Base-by-base conservation (phyloP, 1,140 invertebrate species). In the Scaptomyza pallida region DNA sequence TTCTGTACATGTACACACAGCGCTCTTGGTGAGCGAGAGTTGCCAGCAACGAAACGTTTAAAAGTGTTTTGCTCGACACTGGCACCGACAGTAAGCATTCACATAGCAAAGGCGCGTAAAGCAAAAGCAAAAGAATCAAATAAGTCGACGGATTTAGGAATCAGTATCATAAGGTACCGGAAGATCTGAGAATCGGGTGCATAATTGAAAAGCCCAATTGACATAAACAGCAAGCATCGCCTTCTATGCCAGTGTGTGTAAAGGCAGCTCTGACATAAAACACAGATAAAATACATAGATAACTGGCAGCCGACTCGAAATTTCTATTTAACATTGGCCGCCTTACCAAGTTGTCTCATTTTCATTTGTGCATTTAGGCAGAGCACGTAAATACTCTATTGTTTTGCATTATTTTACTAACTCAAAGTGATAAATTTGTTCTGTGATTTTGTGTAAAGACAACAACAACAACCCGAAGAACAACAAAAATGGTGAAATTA, bases 171-270 rank as follows among this genome's bases (percentile, higher is more conserved):
- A 88, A 88, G 75, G 71, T 88, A 88, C 78, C 86, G 75, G 68
- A 88, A 75, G 33, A 44, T 54, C 19, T 44, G 33, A 26, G 48
- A 63, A 52, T 63, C 60, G 52, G 59, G n/a, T 47, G 48, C 63
- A 57, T 77, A 61, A 56, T 59, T 56, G 16, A 16, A 60, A 15
- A 83, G 62, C 61, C 48, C 63, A 62, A 63, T 70, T 62, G 16
- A 75, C 73, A 60, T 62, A 47, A 62, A 82, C 10, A 88, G 78
- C 71, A 88, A 80, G 60, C 83, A 37, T 92, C 93, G 93, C 95
- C 95, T 96, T 96, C 96, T 96, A 94, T 95, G 93, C 95, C 95
- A 96, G 96, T 96, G 95, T 93, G 95, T 96, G 95, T 96, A 96
- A 96, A 96, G 95, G 95, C 94, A 75, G 61, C 69, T 92, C 50